Evolutionary conservation across 2,888 invertebrate genomes (phyloP).

Genomic region (Nymphalis c-album): DNA sequence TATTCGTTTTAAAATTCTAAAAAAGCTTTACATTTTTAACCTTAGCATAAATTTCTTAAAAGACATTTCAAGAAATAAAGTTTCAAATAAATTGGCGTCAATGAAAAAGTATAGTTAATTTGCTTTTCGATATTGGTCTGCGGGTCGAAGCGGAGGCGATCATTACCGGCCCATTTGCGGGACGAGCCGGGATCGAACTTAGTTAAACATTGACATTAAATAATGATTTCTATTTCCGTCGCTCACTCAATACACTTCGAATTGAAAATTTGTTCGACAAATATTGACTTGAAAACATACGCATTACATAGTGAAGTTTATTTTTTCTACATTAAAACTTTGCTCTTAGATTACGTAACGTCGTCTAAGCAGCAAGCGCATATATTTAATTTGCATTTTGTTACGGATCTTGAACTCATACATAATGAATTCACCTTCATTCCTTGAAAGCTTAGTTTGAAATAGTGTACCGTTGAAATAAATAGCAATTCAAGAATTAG

Average conservation of each 20-base stretch:
- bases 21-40: not conserved
- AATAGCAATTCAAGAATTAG: no score
- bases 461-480: no score
- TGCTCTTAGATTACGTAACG: not conserved
- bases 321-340: not conserved
- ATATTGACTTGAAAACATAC: constrained; percentile 19
- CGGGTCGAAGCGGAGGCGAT: constrained; percentile 52
- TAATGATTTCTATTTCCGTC: constrained; percentile 75
- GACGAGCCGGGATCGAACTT: constrained; percentile 54
- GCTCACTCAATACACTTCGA: constrained; percentile 43
- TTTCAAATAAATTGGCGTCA: constrained; percentile 33
- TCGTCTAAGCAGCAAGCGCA: no score
- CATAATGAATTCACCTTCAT: no score
- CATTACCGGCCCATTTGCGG: constrained; percentile 75
- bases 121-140: constrained; percentile 33
- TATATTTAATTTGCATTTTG: no score
- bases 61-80: constrained; percentile 24
- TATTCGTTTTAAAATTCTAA: not conserved
- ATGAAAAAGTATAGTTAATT: constrained; percentile 38
- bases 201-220: constrained; percentile 75
- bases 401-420: no score
- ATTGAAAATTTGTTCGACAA: constrained; percentile 38
- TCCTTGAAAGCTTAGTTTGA: no score
- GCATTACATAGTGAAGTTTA: not conserved
- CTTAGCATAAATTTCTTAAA: not conserved